Evolutionary conservation across 1,140 invertebrate species (phyloP).

Genomic region (Mya arenaria): DNA sequence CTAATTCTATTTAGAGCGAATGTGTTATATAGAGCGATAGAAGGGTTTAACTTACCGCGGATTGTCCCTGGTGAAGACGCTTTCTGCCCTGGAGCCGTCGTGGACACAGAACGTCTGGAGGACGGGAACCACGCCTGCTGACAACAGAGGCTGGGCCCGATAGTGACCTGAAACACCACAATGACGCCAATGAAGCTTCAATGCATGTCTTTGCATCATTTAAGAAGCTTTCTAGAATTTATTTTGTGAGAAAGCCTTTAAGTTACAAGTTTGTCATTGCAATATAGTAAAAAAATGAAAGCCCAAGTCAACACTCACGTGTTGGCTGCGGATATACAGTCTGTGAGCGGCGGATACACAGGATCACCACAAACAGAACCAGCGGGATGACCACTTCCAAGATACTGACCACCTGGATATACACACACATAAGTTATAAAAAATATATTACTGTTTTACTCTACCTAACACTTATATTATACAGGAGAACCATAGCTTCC

Average conservation of each 20-base stretch:
- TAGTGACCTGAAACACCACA: conserved; percentile 26
- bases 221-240: too few species aligned
- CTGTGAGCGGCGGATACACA: conserved; percentile 22
- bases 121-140: conserved; percentile 38
- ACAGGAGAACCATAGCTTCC: not conserved
- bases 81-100: not conserved
- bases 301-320: not conserved
- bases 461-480: not conserved
- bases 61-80: conserved; percentile 13
- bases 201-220: not conserved
- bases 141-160: conserved; percentile 5
- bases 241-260: too few species aligned
- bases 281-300: not conserved
- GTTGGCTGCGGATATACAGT: not conserved
- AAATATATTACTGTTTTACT: not conserved
- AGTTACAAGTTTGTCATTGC: too few species aligned
- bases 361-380: conserved; percentile 20
- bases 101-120: conserved; percentile 32
- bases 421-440: not conserved
- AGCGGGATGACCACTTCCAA: conserved; percentile 30
- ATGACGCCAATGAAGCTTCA: not conserved
- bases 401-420: conserved; percentile 22
- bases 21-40: not conserved
- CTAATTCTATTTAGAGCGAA: not conserved
- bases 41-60: conserved; percentile 5